Evolutionary conservation across 2,888 invertebrate genomes (phyloP), one percentile per base, ranked within the genome.

Genomic region (Heliothis peltigera): DNA sequence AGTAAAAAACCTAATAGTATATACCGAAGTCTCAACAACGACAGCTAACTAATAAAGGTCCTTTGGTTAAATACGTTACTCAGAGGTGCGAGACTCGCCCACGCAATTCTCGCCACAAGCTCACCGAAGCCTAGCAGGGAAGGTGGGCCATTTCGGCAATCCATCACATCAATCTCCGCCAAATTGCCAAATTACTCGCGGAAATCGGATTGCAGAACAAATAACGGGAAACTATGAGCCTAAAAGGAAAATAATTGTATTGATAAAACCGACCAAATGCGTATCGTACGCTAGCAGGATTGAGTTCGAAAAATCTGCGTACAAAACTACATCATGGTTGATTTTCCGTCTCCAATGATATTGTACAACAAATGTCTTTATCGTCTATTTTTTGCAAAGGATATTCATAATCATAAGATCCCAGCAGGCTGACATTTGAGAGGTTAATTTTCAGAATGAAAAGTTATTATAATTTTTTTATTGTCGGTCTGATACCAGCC

Each of bases 91-190:
- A 32, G 32, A n/a, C n/a, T 39, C 39, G n/a, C 39, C 15, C 39
- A 39, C 39, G 39, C 39, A 39, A n/a, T 39, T 39, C 39, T n/a
- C 39, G 39, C 10, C n/a, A 39, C 39, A 59, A 39, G 54, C 42
- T 58, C 57, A 51, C 48, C 53, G 53, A 18, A 28, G 48, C 21
- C 43, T 42, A 25, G 62, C 58, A 53, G 52, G 49, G 52, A 63
- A 75, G 65, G 56, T 75, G 60, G 57, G 54, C 63, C 46, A 51
- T 70, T 59, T 44, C 10, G 47, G 62, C 59, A 56, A 76, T 75
- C 65, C 56, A 75, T 75, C 74, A 75, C 63, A 49, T 42, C 28
- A 75, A 62, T 62, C 64, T 59, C 47, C 44, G 49, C 65, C 42
- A 42, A 54, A 52, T 55, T 57, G 53, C 46, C 21, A 47, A 60